Percentiles rank a stretch among this genome's conserved stretches.
Conservation (phyloP, 2,888 invertebrate species). For the Caenorhabditis sp. region DNA sequence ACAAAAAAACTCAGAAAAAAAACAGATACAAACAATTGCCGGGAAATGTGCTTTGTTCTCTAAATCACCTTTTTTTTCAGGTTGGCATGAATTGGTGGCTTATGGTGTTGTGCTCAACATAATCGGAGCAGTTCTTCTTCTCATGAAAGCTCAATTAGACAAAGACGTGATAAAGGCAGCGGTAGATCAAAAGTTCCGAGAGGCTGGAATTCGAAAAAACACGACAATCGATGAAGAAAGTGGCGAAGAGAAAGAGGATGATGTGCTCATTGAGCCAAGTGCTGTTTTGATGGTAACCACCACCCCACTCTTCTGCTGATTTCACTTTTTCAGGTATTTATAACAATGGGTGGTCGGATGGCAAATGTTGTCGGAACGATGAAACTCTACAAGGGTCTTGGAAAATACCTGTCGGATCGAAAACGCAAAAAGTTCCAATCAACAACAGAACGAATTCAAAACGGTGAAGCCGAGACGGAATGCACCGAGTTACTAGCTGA, state of each 20-base stretch:
- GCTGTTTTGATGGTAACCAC: conserved; percentile 21
- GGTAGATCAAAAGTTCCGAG: conserved; percentile 44
- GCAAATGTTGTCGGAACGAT: conserved; percentile 57
- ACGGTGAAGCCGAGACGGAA: conserved; percentile 56
- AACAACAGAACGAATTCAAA: conserved; percentile 54
- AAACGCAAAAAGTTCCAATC: conserved; percentile 55
- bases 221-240: conserved; percentile 13
- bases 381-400: conserved; percentile 59
- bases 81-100: conserved; percentile 48
- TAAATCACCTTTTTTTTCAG: conserved; percentile 12
- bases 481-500: conserved; percentile 53
- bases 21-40: background rate
- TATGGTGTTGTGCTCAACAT: conserved; percentile 50
- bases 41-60: no score
- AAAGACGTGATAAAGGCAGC: conserved; percentile 52
- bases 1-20: conserved; percentile 1
- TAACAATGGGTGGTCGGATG: conserved; percentile 57
- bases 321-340: conserved; percentile 27
- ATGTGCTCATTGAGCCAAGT: conserved; percentile 22
- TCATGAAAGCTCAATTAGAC: conserved; percentile 52
- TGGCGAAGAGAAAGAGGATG: conserved; percentile 30
- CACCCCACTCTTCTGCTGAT: no score
- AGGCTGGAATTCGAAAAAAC: conserved; percentile 43
- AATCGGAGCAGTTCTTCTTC: conserved; percentile 44
- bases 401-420: conserved; percentile 50